Conservation (phyloP, 2,113 vertebrate species). For the Solea solea region DNA sequence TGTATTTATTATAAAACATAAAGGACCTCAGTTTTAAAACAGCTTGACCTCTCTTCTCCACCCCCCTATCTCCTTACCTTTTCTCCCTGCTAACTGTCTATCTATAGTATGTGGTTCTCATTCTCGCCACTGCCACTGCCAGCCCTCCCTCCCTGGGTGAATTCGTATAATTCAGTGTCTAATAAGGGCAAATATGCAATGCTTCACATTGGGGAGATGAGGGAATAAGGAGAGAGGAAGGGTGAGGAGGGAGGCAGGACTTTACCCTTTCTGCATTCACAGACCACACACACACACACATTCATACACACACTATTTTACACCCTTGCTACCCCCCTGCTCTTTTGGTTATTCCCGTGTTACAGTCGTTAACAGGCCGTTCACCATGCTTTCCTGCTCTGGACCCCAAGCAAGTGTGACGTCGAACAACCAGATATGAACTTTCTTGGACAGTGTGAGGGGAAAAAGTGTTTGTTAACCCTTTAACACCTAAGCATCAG, state of each 20-base stretch:
- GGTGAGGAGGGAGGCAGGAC: conserved; percentile 14
- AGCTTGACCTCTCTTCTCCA: conserved; percentile 50
- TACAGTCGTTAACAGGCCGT: conserved; percentile 36
- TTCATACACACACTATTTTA: neutral
- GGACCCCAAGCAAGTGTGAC: conserved; percentile 51
- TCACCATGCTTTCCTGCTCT: conserved; percentile 36
- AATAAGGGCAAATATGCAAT: conserved; percentile 54
- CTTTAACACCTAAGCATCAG: no score
- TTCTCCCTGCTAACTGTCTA: conserved; percentile 48
- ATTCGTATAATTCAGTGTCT: conserved; percentile 57
- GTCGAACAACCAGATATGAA: conserved; percentile 63
- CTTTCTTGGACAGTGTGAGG: conserved; percentile 16
- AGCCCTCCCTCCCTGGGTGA: conserved; percentile 27
- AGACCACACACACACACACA: conserved; percentile 13
- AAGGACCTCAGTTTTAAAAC: conserved; percentile 45
- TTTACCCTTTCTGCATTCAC: conserved; percentile 58
- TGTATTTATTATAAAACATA: conserved; percentile 41
- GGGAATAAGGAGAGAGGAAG: conserved; percentile 27
- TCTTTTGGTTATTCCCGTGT: conserved; percentile 45
- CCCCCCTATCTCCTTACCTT: conserved; percentile 10
- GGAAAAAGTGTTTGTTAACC: neutral
- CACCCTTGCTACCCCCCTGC: conserved; percentile 8
- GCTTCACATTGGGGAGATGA: conserved; percentile 49
- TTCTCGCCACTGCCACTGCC: neutral
- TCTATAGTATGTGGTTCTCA: conserved; percentile 20